phyloP scores from a whole-genome alignment of 37 sponge, comb jelly and placozoan species.

The Oopsacas minuta region DNA sequence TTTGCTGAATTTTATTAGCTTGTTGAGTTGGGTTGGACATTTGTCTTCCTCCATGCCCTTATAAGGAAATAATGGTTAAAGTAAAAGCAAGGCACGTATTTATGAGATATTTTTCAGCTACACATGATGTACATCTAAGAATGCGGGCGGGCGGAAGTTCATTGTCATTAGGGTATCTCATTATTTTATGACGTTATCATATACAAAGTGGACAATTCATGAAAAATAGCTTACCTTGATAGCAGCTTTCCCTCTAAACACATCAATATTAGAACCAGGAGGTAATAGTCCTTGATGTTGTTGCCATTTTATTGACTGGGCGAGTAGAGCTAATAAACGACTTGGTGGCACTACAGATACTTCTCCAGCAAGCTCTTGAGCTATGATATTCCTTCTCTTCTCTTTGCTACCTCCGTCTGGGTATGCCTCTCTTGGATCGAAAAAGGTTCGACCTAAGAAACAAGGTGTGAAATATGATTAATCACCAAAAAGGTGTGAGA shows the following conservation, averaged over 20 bases:
- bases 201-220: too few relatives aligned
- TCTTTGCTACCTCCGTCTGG: constrained; percentile 95
- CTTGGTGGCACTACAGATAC: constrained; percentile 94
- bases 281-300: constrained; percentile 88
- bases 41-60: constrained; percentile 84
- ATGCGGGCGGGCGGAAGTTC: too few relatives aligned
- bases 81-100: too few relatives aligned
- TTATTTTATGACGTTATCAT: too few relatives aligned
- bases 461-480: too few relatives aligned
- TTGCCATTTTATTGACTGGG: constrained; percentile 97
- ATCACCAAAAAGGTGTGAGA: too few relatives aligned
- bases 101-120: too few relatives aligned
- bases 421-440: constrained; percentile 95
- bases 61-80: too few relatives aligned
- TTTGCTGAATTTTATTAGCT: constrained; percentile 83
- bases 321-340: constrained; percentile 79
- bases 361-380: constrained; percentile 80
- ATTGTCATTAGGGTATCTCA: too few relatives aligned
- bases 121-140: too few relatives aligned
- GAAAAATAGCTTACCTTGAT: too few relatives aligned
- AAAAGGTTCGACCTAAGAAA: constrained; percentile 39
- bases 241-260: constrained; percentile 57
- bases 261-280: constrained; percentile 48
- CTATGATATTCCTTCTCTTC: constrained; percentile 79
- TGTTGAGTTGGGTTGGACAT: constrained; percentile 71